Evolutionary conservation across 2,113 vertebrate genomes (phyloP), one percentile per base, ranked within the genome.

Genomic region (Lasiurus borealis): DNA sequence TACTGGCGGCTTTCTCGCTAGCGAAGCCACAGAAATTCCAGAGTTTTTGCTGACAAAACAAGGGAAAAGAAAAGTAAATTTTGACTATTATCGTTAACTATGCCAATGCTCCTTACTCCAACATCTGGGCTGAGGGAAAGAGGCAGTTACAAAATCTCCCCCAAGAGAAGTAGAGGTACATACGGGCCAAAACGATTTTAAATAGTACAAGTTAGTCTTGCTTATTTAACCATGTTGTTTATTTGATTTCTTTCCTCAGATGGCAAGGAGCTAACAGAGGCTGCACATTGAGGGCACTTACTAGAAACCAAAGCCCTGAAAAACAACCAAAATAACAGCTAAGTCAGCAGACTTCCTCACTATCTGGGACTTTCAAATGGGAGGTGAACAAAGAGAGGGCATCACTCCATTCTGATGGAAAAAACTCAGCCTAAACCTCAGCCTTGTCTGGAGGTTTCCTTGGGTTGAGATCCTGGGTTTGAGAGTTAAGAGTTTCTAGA

Each of bases 211-310:
- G 81, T 93, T 62, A 87, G 92, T 92, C 78, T 93, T 93, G 66
- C 36, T 90, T 78, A 90, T 88, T 93, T 88, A 93, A 90, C 69
- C 80, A 76, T 19, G 66, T 52, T 96, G 50, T 77, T 96, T 89
- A 93, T 91, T 95, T 94, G 84, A 85, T 93, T 90, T 94, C 62
- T 94, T 54, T 81, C 36, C 15, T 85, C n/a, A 90, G 86, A 95
- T 92, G 92, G 94, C 71, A 91, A 84, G 46, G 73, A 82, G 50
- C 83, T 94, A 95, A 95, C 66, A 83, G 64, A 90, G 44, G 83
- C 66, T 85, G 88, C 71, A 85, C n/a, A 86, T 3, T 73, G 68
- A 95, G 52, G 72, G 23, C 48, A 85, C 86, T 31, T 95, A 66
- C 72, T 90, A 93, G 88, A 93, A 92, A 90, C 15, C 10, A 31